Evolutionary conservation across 2,113 vertebrate species (phyloP).

Genomic region (Daphoenositta chrysoptera): DNA sequence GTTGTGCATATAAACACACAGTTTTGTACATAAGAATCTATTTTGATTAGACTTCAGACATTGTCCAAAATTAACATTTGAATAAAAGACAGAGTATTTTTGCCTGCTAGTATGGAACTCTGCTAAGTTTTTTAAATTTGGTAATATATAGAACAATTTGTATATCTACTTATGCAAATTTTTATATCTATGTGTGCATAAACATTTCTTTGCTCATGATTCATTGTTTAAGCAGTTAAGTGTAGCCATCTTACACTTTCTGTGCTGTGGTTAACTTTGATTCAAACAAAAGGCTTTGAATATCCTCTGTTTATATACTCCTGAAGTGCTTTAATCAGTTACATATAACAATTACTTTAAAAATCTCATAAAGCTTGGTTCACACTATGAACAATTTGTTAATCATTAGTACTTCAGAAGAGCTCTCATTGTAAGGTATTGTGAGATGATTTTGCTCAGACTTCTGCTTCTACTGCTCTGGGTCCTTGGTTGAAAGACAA

Average conservation of each 20-base stretch:
- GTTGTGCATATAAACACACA: background rate
- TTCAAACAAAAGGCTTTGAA: background rate
- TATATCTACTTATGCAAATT: background rate
- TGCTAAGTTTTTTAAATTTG: background rate
- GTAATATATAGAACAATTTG: background rate
- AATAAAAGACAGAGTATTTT: background rate
- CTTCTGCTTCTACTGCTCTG: background rate
- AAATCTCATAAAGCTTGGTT: background rate
- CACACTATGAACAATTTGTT: background rate
- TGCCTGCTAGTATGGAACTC: background rate
- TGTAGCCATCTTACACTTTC: background rate
- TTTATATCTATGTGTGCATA: rapidly evolving
- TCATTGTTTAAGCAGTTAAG: background rate
- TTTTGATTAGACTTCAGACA: background rate
- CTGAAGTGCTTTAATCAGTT: background rate
- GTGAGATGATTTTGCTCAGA: background rate
- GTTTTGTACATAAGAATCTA: background rate
- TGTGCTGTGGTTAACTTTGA: background rate
- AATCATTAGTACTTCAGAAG: background rate
- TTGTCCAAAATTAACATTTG: background rate
- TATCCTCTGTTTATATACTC: background rate
- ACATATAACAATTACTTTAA: background rate
- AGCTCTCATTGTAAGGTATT: background rate
- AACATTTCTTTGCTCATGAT: background rate
- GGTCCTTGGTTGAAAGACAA: background rate